Evolutionary conservation across 2,113 vertebrate species (phyloP), one percentile per base, ranked within the genome.

Genomic region (Scortum barcoo): DNA sequence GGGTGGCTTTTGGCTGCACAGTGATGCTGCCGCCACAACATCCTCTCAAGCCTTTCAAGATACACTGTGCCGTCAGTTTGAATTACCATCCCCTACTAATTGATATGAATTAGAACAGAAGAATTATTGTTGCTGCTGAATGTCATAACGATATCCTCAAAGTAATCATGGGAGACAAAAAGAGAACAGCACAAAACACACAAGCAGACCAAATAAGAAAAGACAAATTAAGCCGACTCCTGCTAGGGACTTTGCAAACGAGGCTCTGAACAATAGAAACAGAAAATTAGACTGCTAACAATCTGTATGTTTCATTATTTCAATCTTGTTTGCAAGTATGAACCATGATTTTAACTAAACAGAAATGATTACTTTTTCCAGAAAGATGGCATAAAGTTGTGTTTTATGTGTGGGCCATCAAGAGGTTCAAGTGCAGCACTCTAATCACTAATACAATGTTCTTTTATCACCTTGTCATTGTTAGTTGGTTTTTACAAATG

Each of bases 31-130:
- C 95, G 95, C 95, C 96, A 94, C 95, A 96, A 96, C 96, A 96
- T 95, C 90, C 94, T 95, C 84, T 65, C 68, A 22, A 95, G 95
- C 94, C 96, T 97, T 97, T 96, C 94, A 97, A 96, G 94, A 95
- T 96, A 94, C 96, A 95, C 94, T 95, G 95, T 95, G 94, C 95
- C 91, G 93, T 97, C 97, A 95, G 89, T 95, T 96, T 96, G 95
- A 96, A 98, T 99, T 96, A 97, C 95, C 95, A 89, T 98, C 96
- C 93, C 88, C 91, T 94, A 95, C 96, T 97, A 98, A 98, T 97
- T 97, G 96, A 98, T 96, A 96, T 94, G 96, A 97, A 97, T 97
- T 96, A 95, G 96, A 97, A 96, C 96, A 96, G 96, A 97, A 96
- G 96, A 98, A 97, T 96, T 97, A 94, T 96, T 96, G 96, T 97